phyloP scores from a whole-genome alignment of 2,113 vertebrate species.

The Mesocricetus auratus region DNA sequence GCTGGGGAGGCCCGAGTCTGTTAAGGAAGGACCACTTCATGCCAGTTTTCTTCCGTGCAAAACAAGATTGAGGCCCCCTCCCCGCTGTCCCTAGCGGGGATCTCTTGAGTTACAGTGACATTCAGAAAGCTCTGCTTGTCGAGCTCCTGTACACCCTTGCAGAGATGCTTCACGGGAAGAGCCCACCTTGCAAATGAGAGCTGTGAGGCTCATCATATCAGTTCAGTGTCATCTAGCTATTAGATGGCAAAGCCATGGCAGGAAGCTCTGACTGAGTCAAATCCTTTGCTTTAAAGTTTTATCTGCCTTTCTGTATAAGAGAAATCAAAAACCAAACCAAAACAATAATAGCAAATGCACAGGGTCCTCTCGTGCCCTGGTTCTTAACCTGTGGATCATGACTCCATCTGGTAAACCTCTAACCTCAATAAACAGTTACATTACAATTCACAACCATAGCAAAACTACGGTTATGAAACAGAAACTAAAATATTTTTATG shows the following conservation, averaged over 20 bases:
- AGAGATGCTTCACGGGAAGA: not conserved
- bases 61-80: not conserved
- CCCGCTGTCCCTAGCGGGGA: not conserved
- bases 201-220: not conserved
- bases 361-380: not conserved
- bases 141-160: not conserved
- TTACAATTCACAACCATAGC: not conserved
- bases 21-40: not conserved
- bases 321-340: slow-evolving; percentile 1
- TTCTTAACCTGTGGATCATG: not conserved
- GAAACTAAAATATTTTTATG: not conserved
- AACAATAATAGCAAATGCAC: not conserved
- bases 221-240: not conserved
- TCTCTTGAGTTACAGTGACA: not conserved
- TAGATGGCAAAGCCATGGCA: not conserved
- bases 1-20: not conserved
- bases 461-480: not conserved
- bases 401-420: not conserved
- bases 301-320: not conserved
- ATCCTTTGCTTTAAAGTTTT: not conserved
- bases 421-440: not conserved
- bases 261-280: not conserved
- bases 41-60: not conserved
- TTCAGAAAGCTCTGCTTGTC: slow-evolving; percentile 6
- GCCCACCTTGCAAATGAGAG: not conserved